Percentiles rank a stretch among this genome's conserved stretches.
Conservation (phyloP, 2,113 vertebrate species). For the Macroglossus sobrinus region DNA sequence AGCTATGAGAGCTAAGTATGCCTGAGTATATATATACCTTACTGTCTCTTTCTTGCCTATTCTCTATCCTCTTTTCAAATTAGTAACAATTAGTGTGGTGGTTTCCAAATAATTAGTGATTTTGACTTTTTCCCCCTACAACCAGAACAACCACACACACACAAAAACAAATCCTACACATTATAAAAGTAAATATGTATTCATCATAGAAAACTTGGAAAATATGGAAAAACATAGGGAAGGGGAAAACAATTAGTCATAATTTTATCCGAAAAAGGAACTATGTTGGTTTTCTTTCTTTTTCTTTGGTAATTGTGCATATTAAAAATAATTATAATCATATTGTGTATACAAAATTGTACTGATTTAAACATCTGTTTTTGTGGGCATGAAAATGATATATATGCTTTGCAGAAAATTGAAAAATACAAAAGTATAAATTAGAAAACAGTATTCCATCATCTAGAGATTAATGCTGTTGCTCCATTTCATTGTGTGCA, state of each 20-base stretch:
- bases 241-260: not conserved
- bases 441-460: not conserved
- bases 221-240: not conserved
- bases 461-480: not conserved
- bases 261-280: not conserved
- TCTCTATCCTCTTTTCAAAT: not conserved
- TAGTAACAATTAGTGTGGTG: not conserved
- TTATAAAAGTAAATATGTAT: not conserved
- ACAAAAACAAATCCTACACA: not conserved
- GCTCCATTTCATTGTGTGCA: not conserved
- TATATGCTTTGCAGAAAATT: constrained; percentile 6
- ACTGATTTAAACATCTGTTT: not conserved
- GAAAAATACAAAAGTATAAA: constrained; percentile 33
- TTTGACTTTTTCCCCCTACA: not conserved
- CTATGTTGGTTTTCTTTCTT: not conserved
- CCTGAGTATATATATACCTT: not conserved
- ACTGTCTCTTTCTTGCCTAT: not conserved
- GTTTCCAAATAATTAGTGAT: not conserved
- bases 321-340: not conserved
- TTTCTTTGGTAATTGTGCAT: not conserved
- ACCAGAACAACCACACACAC: not conserved
- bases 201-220: not conserved
- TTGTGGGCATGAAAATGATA: constrained; percentile 5
- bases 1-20: not conserved
- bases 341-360: not conserved